Conservation (phyloP, 1,140 invertebrate genomes). For the Sweltsa coloradensis region DNA sequence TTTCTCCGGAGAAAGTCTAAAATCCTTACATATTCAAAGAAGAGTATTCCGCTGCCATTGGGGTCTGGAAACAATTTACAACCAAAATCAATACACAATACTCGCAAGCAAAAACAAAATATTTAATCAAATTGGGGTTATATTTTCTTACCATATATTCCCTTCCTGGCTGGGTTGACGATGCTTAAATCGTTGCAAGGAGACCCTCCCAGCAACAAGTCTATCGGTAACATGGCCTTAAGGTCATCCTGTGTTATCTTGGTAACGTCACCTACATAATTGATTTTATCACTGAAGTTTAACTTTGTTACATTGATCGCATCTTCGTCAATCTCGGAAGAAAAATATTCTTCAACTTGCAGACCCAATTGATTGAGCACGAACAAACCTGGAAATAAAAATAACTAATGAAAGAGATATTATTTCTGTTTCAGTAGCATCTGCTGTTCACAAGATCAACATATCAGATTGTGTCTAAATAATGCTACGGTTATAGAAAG, state of each 20-base stretch:
- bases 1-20: conserved; percentile 28
- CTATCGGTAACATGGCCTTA: conserved; percentile 37
- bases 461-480: no score
- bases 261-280: conserved; percentile 33
- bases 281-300: conserved; percentile 32
- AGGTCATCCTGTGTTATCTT: conserved; percentile 28
- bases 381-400: conserved; percentile 31
- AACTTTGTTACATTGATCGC: conserved; percentile 35
- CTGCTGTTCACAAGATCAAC: no score
- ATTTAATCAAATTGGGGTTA: not conserved
- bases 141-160: conserved; percentile 34
- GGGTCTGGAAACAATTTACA: conserved; percentile 26
- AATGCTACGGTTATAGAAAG: no score
- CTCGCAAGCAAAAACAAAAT: not conserved
- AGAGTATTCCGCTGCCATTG: conserved; percentile 39
- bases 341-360: conserved; percentile 40
- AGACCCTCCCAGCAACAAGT: conserved; percentile 48
- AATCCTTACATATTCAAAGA: conserved; percentile 42
- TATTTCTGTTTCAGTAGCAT: no score
- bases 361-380: conserved; percentile 36
- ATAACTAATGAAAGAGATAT: conserved; percentile 4
- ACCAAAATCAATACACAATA: not conserved
- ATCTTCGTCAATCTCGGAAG: conserved; percentile 42
- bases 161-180: conserved; percentile 43
- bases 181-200: conserved; percentile 48